Percentiles rank a stretch among this genome's conserved stretches.
Evolutionary conservation across 2,797 vertebrate species (phyloP).

Genomic region (Enteromius viviparus): DNA sequence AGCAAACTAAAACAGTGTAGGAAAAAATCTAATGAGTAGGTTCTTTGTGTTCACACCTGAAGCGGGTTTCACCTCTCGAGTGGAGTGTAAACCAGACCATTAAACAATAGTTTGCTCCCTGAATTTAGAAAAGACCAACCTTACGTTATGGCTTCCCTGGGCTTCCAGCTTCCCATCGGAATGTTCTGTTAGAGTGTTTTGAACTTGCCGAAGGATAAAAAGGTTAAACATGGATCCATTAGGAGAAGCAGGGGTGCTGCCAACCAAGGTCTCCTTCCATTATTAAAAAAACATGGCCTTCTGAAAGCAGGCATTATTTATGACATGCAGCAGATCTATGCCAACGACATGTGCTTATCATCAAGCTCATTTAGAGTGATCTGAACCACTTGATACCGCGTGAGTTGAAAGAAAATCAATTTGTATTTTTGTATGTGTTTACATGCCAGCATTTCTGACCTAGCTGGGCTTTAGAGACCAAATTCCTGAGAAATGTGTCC

Average conservation of each 20-base stretch:
- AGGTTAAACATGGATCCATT: conserved; percentile 54
- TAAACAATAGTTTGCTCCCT: conserved; percentile 29
- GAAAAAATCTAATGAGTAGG: conserved; percentile 24
- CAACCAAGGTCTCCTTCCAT: conserved; percentile 49
- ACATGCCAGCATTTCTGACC: conserved; percentile 13
- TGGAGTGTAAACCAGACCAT: conserved; percentile 37
- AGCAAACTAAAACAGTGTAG: conserved; percentile 48
- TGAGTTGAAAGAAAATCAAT: conserved; percentile 43
- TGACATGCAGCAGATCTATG: conserved; percentile 27
- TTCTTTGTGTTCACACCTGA: conserved; percentile 54
- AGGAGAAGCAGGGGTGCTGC: conserved; percentile 38
- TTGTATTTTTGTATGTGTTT: conserved; percentile 15
- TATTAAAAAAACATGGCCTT: conserved; percentile 45
- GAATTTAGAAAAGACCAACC: conserved; percentile 42
- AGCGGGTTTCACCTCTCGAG: conserved; percentile 51
- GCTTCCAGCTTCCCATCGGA: conserved; percentile 40
- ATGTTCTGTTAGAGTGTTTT: conserved; percentile 51
- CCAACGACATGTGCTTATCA: conserved; percentile 60
- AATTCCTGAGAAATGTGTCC: background rate
- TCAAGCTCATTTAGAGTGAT: conserved; percentile 49
- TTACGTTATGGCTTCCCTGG: conserved; percentile 9
- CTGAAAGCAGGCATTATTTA: conserved; percentile 44
- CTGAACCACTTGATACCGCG: conserved; percentile 43
- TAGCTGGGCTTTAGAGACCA: background rate
- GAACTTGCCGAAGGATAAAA: conserved; percentile 36